These are phyloP conservation scores for Ploceus nigricollis DNA, from an alignment of 2,113 vertebrate genomes.

Conservation along the genomic window DNA sequence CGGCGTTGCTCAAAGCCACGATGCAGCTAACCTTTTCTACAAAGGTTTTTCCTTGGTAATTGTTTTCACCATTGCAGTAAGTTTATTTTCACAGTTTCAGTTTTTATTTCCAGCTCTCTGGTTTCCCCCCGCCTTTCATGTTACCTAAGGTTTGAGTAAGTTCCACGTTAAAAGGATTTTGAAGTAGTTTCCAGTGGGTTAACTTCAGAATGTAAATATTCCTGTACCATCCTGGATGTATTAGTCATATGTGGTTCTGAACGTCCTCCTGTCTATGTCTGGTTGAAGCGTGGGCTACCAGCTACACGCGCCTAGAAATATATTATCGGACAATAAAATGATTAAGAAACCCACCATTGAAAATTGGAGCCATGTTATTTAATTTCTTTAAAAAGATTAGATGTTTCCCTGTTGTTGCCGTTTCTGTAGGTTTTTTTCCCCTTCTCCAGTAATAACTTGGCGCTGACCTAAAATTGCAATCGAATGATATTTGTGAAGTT, in stretches of 20 bases:
- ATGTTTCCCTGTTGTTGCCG: constrained; percentile 41
- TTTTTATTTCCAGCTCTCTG: background rate
- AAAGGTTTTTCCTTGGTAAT: constrained; percentile 55
- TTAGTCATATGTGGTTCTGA: background rate
- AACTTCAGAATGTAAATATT: background rate
- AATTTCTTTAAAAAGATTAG: constrained; percentile 57
- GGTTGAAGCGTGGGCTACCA: background rate
- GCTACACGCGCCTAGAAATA: background rate
- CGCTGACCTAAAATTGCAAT: constrained; percentile 71
- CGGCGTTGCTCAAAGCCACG: background rate
- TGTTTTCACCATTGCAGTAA: constrained; percentile 38
- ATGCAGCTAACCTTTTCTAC: constrained; percentile 37
- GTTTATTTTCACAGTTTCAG: background rate
- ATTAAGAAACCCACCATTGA: constrained; percentile 40
- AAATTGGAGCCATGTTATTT: constrained; percentile 46
- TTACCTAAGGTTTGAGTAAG: background rate
- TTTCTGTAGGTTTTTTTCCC: constrained; percentile 16
- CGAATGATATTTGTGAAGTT: constrained; percentile 79
- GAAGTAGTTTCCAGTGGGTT: background rate
- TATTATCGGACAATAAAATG: constrained; percentile 32
- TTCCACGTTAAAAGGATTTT: background rate
- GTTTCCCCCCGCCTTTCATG: background rate
- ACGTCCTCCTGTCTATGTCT: background rate
- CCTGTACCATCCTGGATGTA: background rate
- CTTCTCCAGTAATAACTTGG: constrained; percentile 52